Percentiles rank a stretch among this genome's conserved stretches.
Conservation (phyloP, 1,140 invertebrate genomes). For the Ceratitis capitata region DNA sequence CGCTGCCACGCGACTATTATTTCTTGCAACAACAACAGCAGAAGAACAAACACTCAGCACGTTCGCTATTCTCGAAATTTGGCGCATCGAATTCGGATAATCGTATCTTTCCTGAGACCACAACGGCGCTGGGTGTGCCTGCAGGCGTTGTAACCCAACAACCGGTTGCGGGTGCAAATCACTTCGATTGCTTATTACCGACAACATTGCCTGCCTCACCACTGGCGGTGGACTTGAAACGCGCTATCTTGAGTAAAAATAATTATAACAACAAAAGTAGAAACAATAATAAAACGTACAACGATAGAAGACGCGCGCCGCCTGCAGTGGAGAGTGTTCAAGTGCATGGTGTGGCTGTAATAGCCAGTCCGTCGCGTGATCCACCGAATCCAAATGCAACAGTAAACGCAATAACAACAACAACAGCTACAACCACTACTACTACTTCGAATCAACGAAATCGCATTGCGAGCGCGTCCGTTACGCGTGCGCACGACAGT, state of each 20-base stretch:
- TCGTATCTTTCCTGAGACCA: constrained; percentile 58
- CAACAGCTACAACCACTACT: neutral
- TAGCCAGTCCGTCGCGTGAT: constrained; percentile 23
- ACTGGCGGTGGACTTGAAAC: constrained; percentile 54
- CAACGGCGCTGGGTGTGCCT: constrained; percentile 49
- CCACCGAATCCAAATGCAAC: neutral
- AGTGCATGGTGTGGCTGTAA: constrained; percentile 20
- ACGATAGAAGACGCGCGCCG: neutral
- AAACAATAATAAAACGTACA: constrained; percentile 43
- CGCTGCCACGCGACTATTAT: constrained; percentile 60
- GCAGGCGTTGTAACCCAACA: constrained; percentile 57
- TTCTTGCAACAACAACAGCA: constrained; percentile 62
- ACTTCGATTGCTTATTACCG: constrained; percentile 53
- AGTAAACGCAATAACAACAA: no score
- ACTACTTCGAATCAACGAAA: neutral
- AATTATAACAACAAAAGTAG: constrained; percentile 45
- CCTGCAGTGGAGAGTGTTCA: neutral
- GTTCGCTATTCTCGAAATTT: constrained; percentile 58
- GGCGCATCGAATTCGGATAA: constrained; percentile 59
- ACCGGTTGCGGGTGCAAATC: constrained; percentile 41
- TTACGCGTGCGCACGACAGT: neutral
- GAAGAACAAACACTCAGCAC: constrained; percentile 58
- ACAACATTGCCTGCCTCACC: constrained; percentile 48
- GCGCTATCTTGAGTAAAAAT: constrained; percentile 55
- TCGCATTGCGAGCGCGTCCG: neutral